Base-by-base conservation (phyloP, 2,888 invertebrate genomes). In the Drosophila cyrtoloma region DNA sequence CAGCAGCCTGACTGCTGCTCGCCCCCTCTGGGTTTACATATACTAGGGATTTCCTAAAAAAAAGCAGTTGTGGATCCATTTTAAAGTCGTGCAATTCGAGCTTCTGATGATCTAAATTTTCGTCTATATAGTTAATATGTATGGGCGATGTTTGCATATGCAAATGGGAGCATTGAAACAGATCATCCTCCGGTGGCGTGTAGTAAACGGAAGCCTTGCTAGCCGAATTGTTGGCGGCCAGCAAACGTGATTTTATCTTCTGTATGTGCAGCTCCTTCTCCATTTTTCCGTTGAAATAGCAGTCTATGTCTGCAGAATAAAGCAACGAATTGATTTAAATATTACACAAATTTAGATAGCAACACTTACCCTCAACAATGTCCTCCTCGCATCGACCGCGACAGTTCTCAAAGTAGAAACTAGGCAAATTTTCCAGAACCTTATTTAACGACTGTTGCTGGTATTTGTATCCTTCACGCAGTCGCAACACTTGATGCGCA, bases 361-460 rank as follows among this genome's bases (percentile, higher is more conserved):
- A 30, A 22, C 39, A 71, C 82, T 79, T 77, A 93, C 93, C 93
- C 89, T 93, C 93, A 37, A 91, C 91, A 61, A 93, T 91, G 65
- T 93, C 93, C 42, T 93, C 93, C 82, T 96, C 95, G 91, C 96
- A 95, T 59, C 97, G 97, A 81, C 97, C 97, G 44, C 98, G 96
- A 92, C 99, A 99, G 94, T 98, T 98, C 93, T 98, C 98, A 92
- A 98, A 96, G 94, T 98, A 98, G 63, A 97, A 94, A 90, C 96
- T 97, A 50, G 98, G 98, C 87, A 99, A 94, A 93, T 98, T 98
- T 93, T 99, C 99, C 68, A 99, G 94, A 9, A 99, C 97, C 93
- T 98, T 98, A 94, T 98, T 97, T 61, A 99, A 94, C 16, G 98
- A 97, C 93, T 98, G 98, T 93, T 99, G 99, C 93, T 99, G 98